Evolutionary conservation across 2,888 invertebrate genomes (phyloP).

Genomic region (Argyra leucocephala): DNA sequence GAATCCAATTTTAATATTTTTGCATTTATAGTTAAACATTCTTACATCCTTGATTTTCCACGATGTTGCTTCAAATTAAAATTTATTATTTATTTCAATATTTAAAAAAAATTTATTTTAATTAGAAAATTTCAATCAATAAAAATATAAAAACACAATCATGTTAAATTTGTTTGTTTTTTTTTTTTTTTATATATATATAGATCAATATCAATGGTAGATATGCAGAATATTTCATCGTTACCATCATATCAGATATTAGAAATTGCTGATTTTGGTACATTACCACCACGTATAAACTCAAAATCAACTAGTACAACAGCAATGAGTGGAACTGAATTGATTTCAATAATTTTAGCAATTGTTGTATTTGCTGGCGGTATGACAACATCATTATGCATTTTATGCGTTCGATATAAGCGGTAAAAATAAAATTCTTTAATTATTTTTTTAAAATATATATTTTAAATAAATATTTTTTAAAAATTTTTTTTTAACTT

Average conservation of each 20-base stretch:
- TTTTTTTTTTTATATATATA: conserved; percentile 24
- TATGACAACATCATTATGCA: conserved; percentile 66
- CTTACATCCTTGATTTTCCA: too few species aligned
- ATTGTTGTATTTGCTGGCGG: conserved; percentile 75
- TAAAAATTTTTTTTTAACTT: too few species aligned
- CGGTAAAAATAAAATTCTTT: conserved; percentile 33
- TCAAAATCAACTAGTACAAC: conserved; percentile 37
- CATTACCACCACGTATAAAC: conserved; percentile 38
- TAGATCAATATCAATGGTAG: conserved; percentile 56
- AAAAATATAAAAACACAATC: too few species aligned
- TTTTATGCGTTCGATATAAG: conserved; percentile 57
- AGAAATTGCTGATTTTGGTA: conserved; percentile 46
- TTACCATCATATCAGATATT: conserved; percentile 56
- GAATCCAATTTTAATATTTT: too few species aligned
- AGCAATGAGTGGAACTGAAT: conserved; percentile 59
- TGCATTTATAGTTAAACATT: too few species aligned
- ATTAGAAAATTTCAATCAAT: too few species aligned
- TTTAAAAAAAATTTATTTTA: too few species aligned
- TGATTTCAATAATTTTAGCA: conserved; percentile 69
- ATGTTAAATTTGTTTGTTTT: too few species aligned
- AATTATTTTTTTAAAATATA: background rate
- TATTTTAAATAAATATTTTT: background rate
- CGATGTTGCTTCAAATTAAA: too few species aligned
- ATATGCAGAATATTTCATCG: conserved; percentile 44
- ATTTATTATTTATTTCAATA: background rate